Evolutionary conservation across 2,888 invertebrate species (phyloP), one percentile per base, ranked within the genome.

Genomic region (Chloroclysta siterata): DNA sequence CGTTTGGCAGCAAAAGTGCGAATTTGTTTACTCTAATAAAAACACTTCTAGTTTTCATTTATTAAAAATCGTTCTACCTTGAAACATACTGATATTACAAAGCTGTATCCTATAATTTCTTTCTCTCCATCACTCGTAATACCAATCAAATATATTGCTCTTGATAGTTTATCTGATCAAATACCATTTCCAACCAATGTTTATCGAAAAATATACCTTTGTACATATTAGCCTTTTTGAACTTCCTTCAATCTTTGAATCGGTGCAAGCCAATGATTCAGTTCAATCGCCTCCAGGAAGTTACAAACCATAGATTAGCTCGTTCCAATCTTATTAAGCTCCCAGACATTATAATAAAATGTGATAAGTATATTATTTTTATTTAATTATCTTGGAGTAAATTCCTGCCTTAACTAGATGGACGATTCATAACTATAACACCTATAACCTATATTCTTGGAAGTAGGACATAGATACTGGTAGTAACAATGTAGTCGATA

Each of bases 401-500:
- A 8, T 39, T 39, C 11, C 11, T 11, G 8, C 11, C 11, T 11
- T 11, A 11, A 11, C 22, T 39, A 39, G 33, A 33, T 8, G 33
- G 33, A 33, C n/a, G n/a, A 22, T 22, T 22, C 33, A 8, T 33
- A 8, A 33, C 33, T 33, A 6, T 0, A 29, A 29, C 33, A 33
- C 7, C 7, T 33, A 39, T 39, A 11, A 39, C 10, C 36, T 39
- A 39, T 42, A 57, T 62, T 50, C 17, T 66, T 8, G 41, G 42
- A 66, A 63, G 44, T 69, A 56, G 62, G 66, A 57, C 66, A 67
- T 54, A 53, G 42, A 39, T 59, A 51, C 41, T 55, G 28, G 52
- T 54, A 58, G 53, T 60, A 68, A 71, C 72, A 76, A 64, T 69
- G 50, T 60, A 56, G 60, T 64, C 63, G 69, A 62, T 65, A 65